Evolutionary conservation across 2,113 vertebrate genomes (phyloP).

Genomic region (Pluvialis apricaria): DNA sequence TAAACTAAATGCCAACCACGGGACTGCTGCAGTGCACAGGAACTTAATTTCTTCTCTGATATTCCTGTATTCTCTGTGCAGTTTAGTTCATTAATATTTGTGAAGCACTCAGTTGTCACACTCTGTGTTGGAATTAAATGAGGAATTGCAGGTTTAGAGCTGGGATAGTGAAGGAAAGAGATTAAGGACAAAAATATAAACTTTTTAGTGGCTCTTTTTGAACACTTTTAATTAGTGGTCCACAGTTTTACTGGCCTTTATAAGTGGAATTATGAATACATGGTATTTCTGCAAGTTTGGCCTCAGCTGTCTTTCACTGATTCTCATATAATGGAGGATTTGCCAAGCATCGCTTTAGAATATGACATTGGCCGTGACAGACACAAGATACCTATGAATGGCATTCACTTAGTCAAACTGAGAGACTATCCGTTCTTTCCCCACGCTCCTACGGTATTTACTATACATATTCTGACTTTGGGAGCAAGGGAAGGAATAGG

Average conservation of each 20-base stretch:
- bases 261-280: neutral
- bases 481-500: neutral
- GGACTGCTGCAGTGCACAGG: neutral
- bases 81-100: neutral
- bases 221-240: neutral
- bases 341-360: neutral
- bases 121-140: neutral
- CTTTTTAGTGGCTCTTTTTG: neutral
- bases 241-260: neutral
- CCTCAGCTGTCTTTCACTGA: neutral
- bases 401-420: neutral
- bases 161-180: neutral
- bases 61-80: neutral
- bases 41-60: neutral
- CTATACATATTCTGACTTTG: neutral
- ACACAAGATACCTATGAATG: too few species aligned
- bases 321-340: neutral
- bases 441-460: accelerated
- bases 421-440: neutral
- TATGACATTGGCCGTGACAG: neutral
- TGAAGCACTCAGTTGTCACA: neutral
- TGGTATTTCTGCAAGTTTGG: neutral
- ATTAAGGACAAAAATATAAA: neutral
- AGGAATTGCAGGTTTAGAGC: neutral
- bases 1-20: neutral